Conservation (phyloP, 2,888 invertebrate genomes). For the Metallyticus violacea region DNA sequence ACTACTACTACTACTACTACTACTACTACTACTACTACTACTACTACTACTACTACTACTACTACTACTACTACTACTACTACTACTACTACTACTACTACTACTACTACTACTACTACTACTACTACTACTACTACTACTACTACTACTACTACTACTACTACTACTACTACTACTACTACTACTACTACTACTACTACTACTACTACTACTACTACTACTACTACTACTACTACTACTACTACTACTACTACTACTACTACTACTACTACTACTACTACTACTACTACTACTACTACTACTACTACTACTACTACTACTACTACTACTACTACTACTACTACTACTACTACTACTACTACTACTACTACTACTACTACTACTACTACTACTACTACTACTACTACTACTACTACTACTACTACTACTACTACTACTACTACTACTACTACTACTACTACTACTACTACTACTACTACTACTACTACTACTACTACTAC, state of each 20-base stretch:
- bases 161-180: constrained; percentile 17
- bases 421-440: constrained; percentile 17
- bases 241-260: constrained; percentile 15
- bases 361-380: constrained; percentile 17
- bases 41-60: constrained; percentile 17
- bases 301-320: constrained; percentile 17
- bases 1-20: constrained; percentile 17
- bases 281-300: constrained; percentile 17
- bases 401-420: constrained; percentile 15
- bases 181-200: constrained; percentile 17
- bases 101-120: constrained; percentile 17
- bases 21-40: constrained; percentile 17
- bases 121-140: constrained; percentile 17
- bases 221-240: constrained; percentile 17
- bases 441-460: constrained; percentile 17
- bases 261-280: constrained; percentile 17
- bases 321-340: constrained; percentile 15
- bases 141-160: constrained; percentile 15
- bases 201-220: constrained; percentile 17
- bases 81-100: constrained; percentile 17
- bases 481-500: constrained; percentile 15
- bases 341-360: constrained; percentile 17
- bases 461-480: constrained; percentile 17
- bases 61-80: constrained; percentile 15
- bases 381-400: constrained; percentile 17